Evolutionary conservation across 64 coral and sea anemone genomes (phyloP).

Genomic region (Stylophora pistillata): DNA sequence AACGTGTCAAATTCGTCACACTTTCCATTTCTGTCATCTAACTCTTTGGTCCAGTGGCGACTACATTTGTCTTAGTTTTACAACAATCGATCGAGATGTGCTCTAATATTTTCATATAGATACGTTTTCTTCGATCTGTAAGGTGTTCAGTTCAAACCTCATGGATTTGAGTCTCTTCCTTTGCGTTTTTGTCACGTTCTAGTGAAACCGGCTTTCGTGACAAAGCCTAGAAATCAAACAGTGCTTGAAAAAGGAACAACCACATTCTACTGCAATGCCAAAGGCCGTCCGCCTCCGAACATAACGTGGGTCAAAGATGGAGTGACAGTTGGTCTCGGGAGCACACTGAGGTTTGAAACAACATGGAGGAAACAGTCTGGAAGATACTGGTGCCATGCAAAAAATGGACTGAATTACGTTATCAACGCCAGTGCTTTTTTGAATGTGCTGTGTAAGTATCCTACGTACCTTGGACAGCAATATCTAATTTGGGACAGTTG

Average conservation of each 20-base stretch:
- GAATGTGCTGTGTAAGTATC: slow-evolving; percentile 26
- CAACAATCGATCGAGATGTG: no score
- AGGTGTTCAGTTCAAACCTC: neutral
- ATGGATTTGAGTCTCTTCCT: neutral
- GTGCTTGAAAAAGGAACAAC: neutral
- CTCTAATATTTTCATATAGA: no score
- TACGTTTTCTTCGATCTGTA: no score
- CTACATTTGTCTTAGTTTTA: no score
- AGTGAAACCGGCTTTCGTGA: slow-evolving; percentile 3
- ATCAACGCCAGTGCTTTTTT: neutral
- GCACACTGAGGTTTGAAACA: neutral
- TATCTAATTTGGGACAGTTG: no score
- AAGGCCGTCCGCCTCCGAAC: neutral
- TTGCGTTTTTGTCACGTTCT: neutral
- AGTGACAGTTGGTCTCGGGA: neutral
- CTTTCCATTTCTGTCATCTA: neutral
- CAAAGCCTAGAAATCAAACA: neutral
- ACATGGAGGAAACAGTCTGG: neutral
- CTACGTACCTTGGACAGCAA: no score
- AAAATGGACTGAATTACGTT: neutral
- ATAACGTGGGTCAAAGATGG: slow-evolving; percentile 42
- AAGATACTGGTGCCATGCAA: neutral
- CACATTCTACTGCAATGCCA: slow-evolving; percentile 2
- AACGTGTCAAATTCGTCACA: neutral
- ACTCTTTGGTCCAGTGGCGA: no score